A percentile compares a stretch with the other conserved stretches of the same genome.
phyloP scores from a whole-genome alignment of 2,888 invertebrate genomes.

The Invenusta paracnida region DNA sequence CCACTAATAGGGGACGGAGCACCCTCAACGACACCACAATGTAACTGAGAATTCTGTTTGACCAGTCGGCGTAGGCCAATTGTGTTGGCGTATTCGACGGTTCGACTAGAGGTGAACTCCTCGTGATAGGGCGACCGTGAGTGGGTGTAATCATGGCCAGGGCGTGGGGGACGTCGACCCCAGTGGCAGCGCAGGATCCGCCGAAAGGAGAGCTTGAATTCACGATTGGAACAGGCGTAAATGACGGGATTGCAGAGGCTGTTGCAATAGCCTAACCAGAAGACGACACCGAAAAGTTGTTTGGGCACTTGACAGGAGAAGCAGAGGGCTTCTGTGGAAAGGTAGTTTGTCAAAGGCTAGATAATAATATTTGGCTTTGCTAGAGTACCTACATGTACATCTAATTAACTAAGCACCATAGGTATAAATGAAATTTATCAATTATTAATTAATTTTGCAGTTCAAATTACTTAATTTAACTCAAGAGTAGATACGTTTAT shows the following conservation, averaged over 20 bases:
- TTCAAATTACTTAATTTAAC: no score
- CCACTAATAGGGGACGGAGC: no score
- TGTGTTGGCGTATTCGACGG: not conserved
- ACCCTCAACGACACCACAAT: no score
- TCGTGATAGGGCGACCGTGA: not conserved
- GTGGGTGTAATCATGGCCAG: not conserved
- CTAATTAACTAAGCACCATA: no score
- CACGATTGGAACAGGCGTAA: slow-evolving; percentile 65
- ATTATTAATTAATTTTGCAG: no score
- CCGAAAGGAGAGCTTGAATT: slow-evolving; percentile 63
- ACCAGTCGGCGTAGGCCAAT: not conserved
- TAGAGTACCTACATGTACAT: no score
- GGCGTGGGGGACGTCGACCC: not conserved
- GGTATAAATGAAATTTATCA: no score
- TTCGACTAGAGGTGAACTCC: not conserved
- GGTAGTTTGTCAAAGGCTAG: no score
- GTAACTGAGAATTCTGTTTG: not conserved
- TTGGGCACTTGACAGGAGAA: slow-evolving; percentile 63
- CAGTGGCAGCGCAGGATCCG: slow-evolving; percentile 58
- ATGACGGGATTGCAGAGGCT: slow-evolving; percentile 70
- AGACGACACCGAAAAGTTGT: slow-evolving; percentile 66
- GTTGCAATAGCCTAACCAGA: slow-evolving; percentile 71
- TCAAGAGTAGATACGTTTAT: no score
- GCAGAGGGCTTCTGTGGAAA: slow-evolving; percentile 62
- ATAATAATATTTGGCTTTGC: no score